Percentiles rank a stretch among this genome's conserved stretches.
Evolutionary conservation across 2,888 invertebrate genomes (phyloP).

Genomic region (Blomia tropicalis): DNA sequence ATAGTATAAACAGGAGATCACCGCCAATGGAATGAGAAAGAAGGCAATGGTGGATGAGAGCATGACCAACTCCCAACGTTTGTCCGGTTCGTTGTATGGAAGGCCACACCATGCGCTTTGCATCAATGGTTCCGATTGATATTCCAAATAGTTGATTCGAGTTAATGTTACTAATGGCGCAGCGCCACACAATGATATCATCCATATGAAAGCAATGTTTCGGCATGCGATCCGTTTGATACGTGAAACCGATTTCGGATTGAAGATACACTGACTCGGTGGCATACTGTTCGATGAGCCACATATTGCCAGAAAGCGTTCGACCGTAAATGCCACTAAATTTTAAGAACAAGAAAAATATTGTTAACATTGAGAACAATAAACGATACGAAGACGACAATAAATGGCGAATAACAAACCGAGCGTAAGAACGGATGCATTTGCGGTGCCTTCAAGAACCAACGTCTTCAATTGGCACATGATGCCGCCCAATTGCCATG

Average conservation of each 20-base stretch:
- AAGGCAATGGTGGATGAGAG: constrained; percentile 39
- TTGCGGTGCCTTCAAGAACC: constrained; percentile 39
- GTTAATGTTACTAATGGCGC: constrained; percentile 32
- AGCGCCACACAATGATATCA: constrained; percentile 36
- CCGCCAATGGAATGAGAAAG: constrained; percentile 38
- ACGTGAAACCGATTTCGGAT: background rate
- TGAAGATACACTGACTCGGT: constrained; percentile 16
- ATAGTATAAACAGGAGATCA: constrained; percentile 38
- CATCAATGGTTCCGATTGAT: constrained; percentile 29
- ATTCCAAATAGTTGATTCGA: background rate
- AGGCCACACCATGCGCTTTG: constrained; percentile 36
- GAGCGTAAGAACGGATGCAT: constrained; percentile 38
- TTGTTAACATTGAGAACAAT: background rate
- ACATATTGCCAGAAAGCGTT: constrained; percentile 39
- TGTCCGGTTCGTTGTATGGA: constrained; percentile 33
- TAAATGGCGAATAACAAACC: constrained; percentile 10
- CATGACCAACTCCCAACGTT: constrained; percentile 34
- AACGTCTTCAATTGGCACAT: constrained; percentile 39
- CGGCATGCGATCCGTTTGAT: constrained; percentile 32
- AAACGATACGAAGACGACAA: background rate
- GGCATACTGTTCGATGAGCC: constrained; percentile 35
- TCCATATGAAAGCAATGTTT: constrained; percentile 38
- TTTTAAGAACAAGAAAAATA: background rate
- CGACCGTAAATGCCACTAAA: constrained; percentile 38
- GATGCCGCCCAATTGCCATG: constrained; percentile 36